Percentiles rank a stretch among this genome's conserved stretches.
Conservation (phyloP, 2,797 vertebrate genomes). For the Bryconaethiops microstoma region DNA sequence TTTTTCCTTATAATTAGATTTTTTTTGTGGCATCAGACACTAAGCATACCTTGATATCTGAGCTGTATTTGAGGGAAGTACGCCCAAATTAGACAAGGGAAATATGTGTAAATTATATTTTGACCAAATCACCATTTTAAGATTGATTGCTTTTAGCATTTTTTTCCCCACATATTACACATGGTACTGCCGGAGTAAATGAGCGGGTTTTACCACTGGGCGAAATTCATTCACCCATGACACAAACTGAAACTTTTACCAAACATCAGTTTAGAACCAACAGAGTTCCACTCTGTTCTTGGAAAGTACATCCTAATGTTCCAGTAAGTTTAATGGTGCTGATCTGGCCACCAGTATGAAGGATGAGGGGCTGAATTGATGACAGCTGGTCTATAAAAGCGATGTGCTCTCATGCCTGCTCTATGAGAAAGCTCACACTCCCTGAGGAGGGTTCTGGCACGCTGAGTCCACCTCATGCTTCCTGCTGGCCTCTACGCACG, state of each 20-base stretch:
- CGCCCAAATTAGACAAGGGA: background rate
- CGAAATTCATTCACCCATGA: background rate
- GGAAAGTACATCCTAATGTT: slow-evolving; percentile 30
- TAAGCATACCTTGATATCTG: background rate
- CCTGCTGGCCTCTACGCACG: slow-evolving; percentile 36
- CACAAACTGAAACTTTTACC: background rate
- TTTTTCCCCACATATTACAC: no score
- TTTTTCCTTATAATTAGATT: no score
- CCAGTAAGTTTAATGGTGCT: slow-evolving; percentile 37
- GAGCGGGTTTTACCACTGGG: no score
- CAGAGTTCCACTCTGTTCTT: slow-evolving; percentile 6
- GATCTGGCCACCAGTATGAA: slow-evolving; percentile 30
- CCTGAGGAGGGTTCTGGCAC: slow-evolving; percentile 30
- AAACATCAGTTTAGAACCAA: background rate
- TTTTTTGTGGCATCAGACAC: no score
- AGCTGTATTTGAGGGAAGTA: no score
- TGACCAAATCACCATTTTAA: background rate
- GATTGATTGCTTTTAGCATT: no score
- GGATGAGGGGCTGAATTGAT: slow-evolving; percentile 40
- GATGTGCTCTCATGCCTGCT: slow-evolving; percentile 47
- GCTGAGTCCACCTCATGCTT: slow-evolving; percentile 38
- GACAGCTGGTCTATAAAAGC: slow-evolving; percentile 56
- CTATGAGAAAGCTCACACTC: slow-evolving; percentile 41
- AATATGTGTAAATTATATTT: background rate
- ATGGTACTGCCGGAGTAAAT: no score